Conservation (phyloP, 2,797 vertebrate species). For the Psittacula derbiana region DNA sequence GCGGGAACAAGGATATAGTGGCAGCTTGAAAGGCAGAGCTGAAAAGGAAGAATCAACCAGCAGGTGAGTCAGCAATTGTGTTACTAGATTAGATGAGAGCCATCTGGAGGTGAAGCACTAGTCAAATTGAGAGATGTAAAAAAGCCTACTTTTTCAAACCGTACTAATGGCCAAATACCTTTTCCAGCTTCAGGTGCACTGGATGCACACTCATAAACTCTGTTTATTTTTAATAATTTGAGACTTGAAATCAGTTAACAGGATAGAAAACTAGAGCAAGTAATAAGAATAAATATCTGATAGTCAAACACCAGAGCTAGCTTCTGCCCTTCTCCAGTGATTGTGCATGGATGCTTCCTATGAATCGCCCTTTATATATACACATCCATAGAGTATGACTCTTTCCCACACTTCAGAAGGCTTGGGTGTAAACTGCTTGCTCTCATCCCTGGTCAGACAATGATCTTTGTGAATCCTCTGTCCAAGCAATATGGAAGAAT, state of each 20-base stretch:
- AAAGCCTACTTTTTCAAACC: not conserved
- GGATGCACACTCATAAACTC: not conserved
- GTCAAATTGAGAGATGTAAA: not conserved
- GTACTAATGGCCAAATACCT: not conserved
- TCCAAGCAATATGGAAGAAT: not conserved
- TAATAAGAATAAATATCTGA: not conserved
- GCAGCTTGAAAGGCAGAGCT: not conserved
- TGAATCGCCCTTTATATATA: not conserved
- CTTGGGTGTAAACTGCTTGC: not conserved
- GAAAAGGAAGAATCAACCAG: not conserved
- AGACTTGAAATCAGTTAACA: not conserved
- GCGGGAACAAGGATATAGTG: not conserved
- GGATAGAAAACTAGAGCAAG: not conserved
- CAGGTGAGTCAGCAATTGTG: not conserved
- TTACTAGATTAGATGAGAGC: not conserved
- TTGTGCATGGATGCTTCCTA: not conserved
- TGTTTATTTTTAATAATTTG: not conserved
- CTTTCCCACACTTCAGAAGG: not conserved
- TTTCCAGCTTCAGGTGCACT: not conserved
- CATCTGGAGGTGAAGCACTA: not conserved
- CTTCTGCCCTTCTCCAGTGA: not conserved
- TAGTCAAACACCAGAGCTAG: not conserved
- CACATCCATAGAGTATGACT: not conserved
- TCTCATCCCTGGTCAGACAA: not conserved
- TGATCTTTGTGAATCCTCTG: not conserved